phyloP scores from a whole-genome alignment of 1,140 invertebrate species.

The Drosophila truncata region DNA sequence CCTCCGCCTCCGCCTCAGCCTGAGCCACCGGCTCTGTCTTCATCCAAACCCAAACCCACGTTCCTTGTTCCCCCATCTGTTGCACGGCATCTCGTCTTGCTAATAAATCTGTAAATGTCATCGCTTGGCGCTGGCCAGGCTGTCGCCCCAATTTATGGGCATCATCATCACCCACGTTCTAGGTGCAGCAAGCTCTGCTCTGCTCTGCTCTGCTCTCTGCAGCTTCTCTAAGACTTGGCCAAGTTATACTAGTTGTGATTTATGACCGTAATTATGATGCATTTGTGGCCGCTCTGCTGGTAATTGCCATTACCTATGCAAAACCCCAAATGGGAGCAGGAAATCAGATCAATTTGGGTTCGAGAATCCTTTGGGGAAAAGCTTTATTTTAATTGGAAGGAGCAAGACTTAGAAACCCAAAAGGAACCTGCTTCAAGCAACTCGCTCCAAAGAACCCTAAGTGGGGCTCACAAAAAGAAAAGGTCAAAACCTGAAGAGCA shows the following conservation, averaged over 20 bases:
- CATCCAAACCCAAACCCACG: not conserved
- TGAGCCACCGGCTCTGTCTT: not conserved
- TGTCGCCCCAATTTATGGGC: conserved; percentile 59
- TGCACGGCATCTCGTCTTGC: conserved; percentile 47
- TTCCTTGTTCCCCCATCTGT: conserved; percentile 43
- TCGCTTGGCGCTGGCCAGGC: conserved; percentile 23
- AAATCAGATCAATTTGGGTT: not conserved
- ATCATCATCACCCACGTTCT: conserved; percentile 38
- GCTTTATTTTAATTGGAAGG: conserved; percentile 7
- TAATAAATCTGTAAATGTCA: conserved; percentile 74
- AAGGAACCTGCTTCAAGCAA: not conserved
- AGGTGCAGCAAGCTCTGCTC: conserved; percentile 52
- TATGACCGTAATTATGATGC: conserved; percentile 41
- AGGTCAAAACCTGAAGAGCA: conserved; percentile 8
- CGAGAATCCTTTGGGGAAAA: not conserved
- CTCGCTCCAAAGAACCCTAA: not conserved
- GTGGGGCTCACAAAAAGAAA: not conserved
- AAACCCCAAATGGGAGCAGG: not conserved
- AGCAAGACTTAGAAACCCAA: too few relatives aligned
- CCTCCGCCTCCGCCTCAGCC: not conserved
- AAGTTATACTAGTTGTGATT: conserved; percentile 20
- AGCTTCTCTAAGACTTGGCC: not conserved
- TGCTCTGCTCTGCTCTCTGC: too few relatives aligned
- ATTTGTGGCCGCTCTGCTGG: conserved; percentile 12
- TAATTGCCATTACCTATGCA: conserved; percentile 13